Evolutionary conservation across 2,113 vertebrate genomes (phyloP), one percentile per base, ranked within the genome.

Genomic region (Rhinopomastus cyanomelas): DNA sequence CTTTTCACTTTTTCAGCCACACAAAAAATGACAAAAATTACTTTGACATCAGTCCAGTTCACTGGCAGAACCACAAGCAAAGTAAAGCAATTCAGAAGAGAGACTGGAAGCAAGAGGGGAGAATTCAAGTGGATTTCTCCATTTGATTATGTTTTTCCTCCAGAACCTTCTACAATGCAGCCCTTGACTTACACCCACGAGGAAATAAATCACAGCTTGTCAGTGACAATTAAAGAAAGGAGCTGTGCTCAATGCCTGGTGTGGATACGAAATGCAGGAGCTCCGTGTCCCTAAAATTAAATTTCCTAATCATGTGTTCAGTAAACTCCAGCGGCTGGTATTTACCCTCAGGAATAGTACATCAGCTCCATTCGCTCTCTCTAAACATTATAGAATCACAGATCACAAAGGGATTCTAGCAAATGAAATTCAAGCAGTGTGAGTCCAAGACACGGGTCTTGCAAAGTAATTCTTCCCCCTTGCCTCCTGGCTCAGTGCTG

Each of bases 131-230:
- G 32, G 62, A 73, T 37, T 81, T 92, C 83, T 88, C 69, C 36
- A 42, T 81, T 83, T 79, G 74, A 90, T 93, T 84, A 75, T 7
- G 2, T 59, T 92, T 88, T 88, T 51, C 37, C 83, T 91, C 32
- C 62, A 76, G 48, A 92, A 66, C 48, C 29, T 84, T 61, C 69
- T 90, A 49, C 69, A 65, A 32, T 89, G 71, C 75, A 89, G 30
- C 56, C 34, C 67, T 29, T 79, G 81, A 60, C 73, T 68, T 68
- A 81, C 15, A 81, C 81, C 78, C 94, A 69, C 57, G 77, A 87
- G 91, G 71, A 95, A 95, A 95, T 92, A 92, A 88, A 93, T 95
- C 92, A 90, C 12, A 92, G 85, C 81, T 65, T 88, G 71, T 37
- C 95, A 86, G 26, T 42, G 80, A 88, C 69, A 94, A 60, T 90